A percentile compares a stretch with the other conserved stretches of the same genome.
These are phyloP conservation scores for Meiosimyza decipiens DNA, from an alignment of 2,888 invertebrate species.

Conservation along the genomic window DNA sequence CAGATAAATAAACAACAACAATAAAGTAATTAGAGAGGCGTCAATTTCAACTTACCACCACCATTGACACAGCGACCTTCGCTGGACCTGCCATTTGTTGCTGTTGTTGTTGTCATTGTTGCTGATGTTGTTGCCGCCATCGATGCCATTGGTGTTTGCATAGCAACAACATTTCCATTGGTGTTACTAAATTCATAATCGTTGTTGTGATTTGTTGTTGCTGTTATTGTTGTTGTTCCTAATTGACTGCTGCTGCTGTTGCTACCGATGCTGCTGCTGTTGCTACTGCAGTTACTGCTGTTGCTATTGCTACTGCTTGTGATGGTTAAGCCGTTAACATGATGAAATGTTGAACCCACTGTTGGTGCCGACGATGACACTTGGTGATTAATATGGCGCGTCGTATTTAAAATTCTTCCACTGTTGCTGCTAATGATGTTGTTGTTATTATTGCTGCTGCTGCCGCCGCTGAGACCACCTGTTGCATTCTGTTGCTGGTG, in stretches of 20 bases:
- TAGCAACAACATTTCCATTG: slow-evolving; percentile 36
- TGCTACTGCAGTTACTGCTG: slow-evolving; percentile 26
- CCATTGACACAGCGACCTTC: slow-evolving; percentile 53
- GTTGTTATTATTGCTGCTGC: slow-evolving; percentile 23
- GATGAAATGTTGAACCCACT: slow-evolving; percentile 47
- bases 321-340: slow-evolving; percentile 42
- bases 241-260: slow-evolving; percentile 46
- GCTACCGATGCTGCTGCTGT: slow-evolving; percentile 29
- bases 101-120: slow-evolving; percentile 33
- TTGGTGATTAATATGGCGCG: slow-evolving; percentile 41
- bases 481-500: slow-evolving; percentile 37
- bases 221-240: slow-evolving; percentile 42
- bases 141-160: slow-evolving; percentile 38
- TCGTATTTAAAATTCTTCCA: slow-evolving; percentile 41
- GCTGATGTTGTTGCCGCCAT: slow-evolving; percentile 38
- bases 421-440: slow-evolving; percentile 30
- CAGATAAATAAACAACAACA: slow-evolving; percentile 15
- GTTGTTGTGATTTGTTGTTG: slow-evolving; percentile 49
- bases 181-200: slow-evolving; percentile 50
- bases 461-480: slow-evolving; percentile 34
- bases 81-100: slow-evolving; percentile 43
- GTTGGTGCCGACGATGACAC: slow-evolving; percentile 50
- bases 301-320: slow-evolving; percentile 34
- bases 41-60: slow-evolving; percentile 37
- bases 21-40: not conserved